Evolutionary conservation across 1,140 invertebrate species (phyloP).

Genomic region (Probaryconus sp.): DNA sequence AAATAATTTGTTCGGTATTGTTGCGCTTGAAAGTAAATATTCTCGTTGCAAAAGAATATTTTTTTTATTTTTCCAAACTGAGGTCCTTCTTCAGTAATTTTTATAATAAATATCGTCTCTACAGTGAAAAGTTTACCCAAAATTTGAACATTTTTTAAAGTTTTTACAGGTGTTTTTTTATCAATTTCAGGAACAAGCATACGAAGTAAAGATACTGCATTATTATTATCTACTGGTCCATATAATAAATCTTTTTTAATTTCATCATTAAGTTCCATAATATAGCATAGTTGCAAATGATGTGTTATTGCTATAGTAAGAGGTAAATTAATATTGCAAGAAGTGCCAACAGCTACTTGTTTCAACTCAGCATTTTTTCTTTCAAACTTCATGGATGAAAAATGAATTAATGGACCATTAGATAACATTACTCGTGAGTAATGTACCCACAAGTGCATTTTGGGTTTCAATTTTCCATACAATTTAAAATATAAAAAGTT

Average conservation of each 20-base stretch:
- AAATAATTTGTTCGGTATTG: constrained; percentile 27
- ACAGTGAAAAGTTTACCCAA: constrained; percentile 27
- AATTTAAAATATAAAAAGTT: constrained; percentile 32
- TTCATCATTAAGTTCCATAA: constrained; percentile 3
- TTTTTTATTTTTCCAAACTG: constrained; percentile 39
- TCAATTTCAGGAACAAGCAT: constrained; percentile 2
- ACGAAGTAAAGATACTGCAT: constrained; percentile 2
- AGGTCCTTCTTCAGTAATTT: constrained; percentile 21
- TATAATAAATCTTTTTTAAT: constrained; percentile 9
- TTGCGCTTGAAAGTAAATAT: constrained; percentile 22
- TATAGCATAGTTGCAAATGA: constrained; percentile 39
- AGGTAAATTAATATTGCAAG: constrained; percentile 28
- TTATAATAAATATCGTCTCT: constrained; percentile 24
- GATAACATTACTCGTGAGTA: constrained; percentile 26
- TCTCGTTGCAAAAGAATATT: constrained; percentile 33
- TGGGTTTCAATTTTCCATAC: constrained; percentile 44
- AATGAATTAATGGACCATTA: constrained; percentile 51
- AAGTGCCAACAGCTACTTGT: constrained; percentile 11
- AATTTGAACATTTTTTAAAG: constrained; percentile 31
- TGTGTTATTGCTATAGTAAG: constrained; percentile 33
- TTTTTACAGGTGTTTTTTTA: background rate
- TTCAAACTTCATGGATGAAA: constrained; percentile 44
- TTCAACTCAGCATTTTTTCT: constrained; percentile 49
- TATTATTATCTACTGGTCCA: constrained; percentile 6
- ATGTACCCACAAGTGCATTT: constrained; percentile 49